phyloP scores from a whole-genome alignment of 1,140 invertebrate species.

The Archivesica marissinica region DNA sequence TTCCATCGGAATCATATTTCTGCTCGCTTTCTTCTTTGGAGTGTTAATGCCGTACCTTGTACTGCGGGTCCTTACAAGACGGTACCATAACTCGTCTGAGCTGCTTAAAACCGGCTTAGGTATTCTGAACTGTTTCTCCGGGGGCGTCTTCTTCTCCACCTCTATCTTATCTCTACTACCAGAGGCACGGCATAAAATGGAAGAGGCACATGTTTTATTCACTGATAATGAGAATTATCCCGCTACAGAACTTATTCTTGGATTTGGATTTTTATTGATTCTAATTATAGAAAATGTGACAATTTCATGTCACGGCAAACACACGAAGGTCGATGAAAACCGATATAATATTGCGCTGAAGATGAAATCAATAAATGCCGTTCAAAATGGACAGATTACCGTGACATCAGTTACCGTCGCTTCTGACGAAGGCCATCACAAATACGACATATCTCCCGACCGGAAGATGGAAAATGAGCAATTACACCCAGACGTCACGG shows the following conservation, averaged over 20 bases:
- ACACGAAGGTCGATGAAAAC: not conserved
- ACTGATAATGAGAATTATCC: conserved; percentile 62
- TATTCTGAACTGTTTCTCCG: conserved; percentile 84
- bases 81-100: not conserved
- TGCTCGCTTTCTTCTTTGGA: conserved; percentile 32
- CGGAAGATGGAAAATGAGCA: not conserved
- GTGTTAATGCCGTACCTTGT: conserved; percentile 10
- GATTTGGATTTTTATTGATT: conserved; percentile 86
- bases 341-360: not conserved
- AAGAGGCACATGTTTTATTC: not conserved
- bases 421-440: not conserved
- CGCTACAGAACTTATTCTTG: conserved; percentile 75
- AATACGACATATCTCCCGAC: not conserved
- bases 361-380: not conserved
- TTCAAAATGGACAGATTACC: no score
- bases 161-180: conserved; percentile 86
- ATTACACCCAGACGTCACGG: not conserved
- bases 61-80: not conserved
- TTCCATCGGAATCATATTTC: conserved; percentile 9
- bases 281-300: conserved; percentile 86
- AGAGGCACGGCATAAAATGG: conserved; percentile 83
- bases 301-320: conserved; percentile 67
- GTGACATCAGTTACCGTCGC: not conserved
- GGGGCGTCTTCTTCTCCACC: conserved; percentile 86
- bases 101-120: not conserved